These are phyloP conservation scores for Barbus barbus DNA, from an alignment of 2,113 vertebrate species.

Conservation along the genomic window DNA sequence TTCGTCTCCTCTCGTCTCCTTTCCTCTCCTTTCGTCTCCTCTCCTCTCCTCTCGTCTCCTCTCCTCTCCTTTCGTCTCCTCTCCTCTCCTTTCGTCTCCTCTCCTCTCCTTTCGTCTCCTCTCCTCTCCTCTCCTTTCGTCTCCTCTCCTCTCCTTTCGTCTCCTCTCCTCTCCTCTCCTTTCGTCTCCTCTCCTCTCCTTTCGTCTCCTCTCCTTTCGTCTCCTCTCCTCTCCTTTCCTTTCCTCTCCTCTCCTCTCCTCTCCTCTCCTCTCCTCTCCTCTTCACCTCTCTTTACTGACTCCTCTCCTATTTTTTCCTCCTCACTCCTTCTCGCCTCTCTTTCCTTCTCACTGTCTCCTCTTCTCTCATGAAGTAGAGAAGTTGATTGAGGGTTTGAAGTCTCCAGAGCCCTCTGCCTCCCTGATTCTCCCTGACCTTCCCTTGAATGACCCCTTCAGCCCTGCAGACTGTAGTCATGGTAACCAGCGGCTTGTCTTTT, in stretches of 20 bases:
- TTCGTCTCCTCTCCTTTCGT: too few relatives aligned
- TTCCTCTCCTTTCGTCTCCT: background rate
- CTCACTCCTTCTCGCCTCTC: conserved; percentile 8
- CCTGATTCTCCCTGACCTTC: conserved; percentile 87
- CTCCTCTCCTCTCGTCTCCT: background rate
- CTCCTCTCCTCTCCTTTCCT: too few relatives aligned
- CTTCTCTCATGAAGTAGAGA: conserved; percentile 77
- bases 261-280: too few relatives aligned
- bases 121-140: background rate
- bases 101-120: background rate
- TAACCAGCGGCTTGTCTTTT: conserved; percentile 57
- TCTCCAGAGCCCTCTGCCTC: conserved; percentile 82
- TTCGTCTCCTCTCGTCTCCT: too few relatives aligned
- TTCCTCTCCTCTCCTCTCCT: too few relatives aligned
- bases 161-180: too few relatives aligned
- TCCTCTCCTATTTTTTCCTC: background rate
- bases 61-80: background rate
- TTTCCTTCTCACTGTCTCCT: conserved; percentile 14
- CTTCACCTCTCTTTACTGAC: too few relatives aligned
- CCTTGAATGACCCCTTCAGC: conserved; percentile 85
- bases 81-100: background rate
- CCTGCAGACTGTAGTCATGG: conserved; percentile 72
- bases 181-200: too few relatives aligned
- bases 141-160: background rate
- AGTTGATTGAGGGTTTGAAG: conserved; percentile 92